Base-by-base conservation (phyloP, 2,888 invertebrate genomes). In the Pecten maximus region DNA sequence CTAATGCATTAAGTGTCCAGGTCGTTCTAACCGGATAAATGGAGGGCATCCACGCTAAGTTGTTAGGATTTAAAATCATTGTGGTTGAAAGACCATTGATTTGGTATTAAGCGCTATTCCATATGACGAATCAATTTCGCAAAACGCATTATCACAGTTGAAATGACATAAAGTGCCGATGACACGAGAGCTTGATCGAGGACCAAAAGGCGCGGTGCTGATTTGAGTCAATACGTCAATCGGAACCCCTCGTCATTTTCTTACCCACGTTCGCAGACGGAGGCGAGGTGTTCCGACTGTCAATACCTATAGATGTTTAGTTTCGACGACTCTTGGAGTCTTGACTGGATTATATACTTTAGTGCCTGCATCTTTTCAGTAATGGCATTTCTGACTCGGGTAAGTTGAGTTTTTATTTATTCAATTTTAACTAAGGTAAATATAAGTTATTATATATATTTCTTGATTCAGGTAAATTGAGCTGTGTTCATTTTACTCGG, bases 61-160 rank as follows among this genome's bases (percentile, higher is more conserved):
- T 54, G 54, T 54, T n/a, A 54, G 23, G 23, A 8, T 54, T 54
- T 19, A 54, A 54, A 54, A 54, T 54, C 54, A 54, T 54, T 54
- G 54, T 54, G 23, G 19, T 23, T 54, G 54, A 54, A 54, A 54
- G 16, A 54, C 23, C 54, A 54, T 54, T 54, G 54, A 54, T 54
- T 54, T 6, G 54, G 16, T 54, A 54, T 54, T 54, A 54, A 54
- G 54, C 6, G 19, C 19, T 54, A 54, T 54, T 54, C 54, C 54
- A 54, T 23, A 54, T n/a, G 19, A 54, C 54, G 54, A 54, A 54
- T 54, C 54, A 54, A 54, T 54, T 54, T 54, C 54, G 54, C 54
- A 54, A 54, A 54, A 54, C 54, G 54, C 54, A 54, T 54, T 54
- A 54, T 54, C 54, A 54, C 54, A 54, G 54, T 54, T 54, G 54